Percentiles rank a stretch among this genome's conserved stretches.
Evolutionary conservation across 2,113 vertebrate genomes (phyloP).

Genomic region (Egretta garzetta): DNA sequence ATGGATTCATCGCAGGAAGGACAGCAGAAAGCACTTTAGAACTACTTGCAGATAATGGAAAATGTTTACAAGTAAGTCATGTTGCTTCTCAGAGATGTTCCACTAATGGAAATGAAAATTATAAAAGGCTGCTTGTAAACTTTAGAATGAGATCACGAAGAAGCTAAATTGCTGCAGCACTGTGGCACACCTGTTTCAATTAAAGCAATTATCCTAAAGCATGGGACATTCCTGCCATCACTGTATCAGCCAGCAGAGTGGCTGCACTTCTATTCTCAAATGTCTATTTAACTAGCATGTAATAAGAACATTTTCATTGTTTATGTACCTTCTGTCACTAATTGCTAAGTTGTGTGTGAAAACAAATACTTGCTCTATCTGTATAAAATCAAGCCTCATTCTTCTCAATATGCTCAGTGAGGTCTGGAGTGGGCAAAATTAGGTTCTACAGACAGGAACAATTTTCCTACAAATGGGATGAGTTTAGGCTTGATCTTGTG

Average conservation of each 20-base stretch:
- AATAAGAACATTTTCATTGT: background rate
- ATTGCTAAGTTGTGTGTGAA: background rate
- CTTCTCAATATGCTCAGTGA: background rate
- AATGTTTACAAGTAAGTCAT: slow-evolving; percentile 34
- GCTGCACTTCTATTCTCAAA: background rate
- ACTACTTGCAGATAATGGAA: slow-evolving; percentile 43
- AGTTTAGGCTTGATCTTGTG: background rate
- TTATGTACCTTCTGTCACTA: background rate
- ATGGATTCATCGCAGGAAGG: background rate
- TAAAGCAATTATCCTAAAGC: slow-evolving; percentile 37
- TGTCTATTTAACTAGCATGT: background rate
- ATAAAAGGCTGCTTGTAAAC: slow-evolving; percentile 20
- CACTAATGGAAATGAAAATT: slow-evolving; percentile 50
- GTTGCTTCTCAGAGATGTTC: background rate
- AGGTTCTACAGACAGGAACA: background rate
- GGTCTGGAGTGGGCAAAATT: background rate
- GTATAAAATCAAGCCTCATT: background rate
- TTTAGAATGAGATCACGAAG: background rate
- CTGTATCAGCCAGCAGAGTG: background rate
- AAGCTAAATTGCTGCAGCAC: background rate
- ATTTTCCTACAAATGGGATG: background rate
- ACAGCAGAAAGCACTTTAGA: slow-evolving; percentile 49
- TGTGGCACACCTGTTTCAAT: slow-evolving; percentile 28
- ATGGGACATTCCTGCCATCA: background rate
- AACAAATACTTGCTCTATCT: background rate